A percentile compares a stretch with the other conserved stretches of the same genome.
phyloP scores from a whole-genome alignment of 2,888 invertebrate species.

The Trileptium ribeirensis region DNA sequence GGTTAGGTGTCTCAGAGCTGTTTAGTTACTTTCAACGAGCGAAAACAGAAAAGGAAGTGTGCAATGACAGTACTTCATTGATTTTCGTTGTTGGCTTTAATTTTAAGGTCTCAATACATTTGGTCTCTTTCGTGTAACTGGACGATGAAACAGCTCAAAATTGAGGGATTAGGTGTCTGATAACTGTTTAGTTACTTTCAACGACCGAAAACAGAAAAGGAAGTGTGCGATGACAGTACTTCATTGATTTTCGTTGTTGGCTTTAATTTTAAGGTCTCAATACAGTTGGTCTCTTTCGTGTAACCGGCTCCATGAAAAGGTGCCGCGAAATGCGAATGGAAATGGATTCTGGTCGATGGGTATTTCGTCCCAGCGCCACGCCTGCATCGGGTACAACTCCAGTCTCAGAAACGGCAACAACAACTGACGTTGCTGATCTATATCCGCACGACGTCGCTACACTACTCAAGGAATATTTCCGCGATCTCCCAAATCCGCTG shows the following conservation, averaged over 20 bases:
- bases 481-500: constrained; percentile 84
- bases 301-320: constrained; percentile 82
- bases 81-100: no score
- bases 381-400: background rate
- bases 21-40: no score
- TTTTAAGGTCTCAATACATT: background rate
- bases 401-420: constrained; percentile 25
- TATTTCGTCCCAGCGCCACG: background rate
- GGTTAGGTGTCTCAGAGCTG: no score
- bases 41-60: no score
- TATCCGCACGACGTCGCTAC: constrained; percentile 90
- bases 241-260: no score
- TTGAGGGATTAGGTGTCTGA: no score
- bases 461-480: constrained; percentile 80
- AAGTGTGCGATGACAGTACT: no score
- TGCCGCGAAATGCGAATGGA: constrained; percentile 67
- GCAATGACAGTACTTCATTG: no score
- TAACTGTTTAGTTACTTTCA: no score
- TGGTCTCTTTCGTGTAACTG: background rate
- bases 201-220: no score
- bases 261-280: constrained; percentile 59
- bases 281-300: constrained; percentile 81
- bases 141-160: no score
- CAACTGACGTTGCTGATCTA: constrained; percentile 60
- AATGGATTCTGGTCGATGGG: constrained; percentile 32